These are phyloP conservation scores for Drosophila emarginata DNA, from an alignment of 2,888 invertebrate species.

Conservation along the genomic window DNA sequence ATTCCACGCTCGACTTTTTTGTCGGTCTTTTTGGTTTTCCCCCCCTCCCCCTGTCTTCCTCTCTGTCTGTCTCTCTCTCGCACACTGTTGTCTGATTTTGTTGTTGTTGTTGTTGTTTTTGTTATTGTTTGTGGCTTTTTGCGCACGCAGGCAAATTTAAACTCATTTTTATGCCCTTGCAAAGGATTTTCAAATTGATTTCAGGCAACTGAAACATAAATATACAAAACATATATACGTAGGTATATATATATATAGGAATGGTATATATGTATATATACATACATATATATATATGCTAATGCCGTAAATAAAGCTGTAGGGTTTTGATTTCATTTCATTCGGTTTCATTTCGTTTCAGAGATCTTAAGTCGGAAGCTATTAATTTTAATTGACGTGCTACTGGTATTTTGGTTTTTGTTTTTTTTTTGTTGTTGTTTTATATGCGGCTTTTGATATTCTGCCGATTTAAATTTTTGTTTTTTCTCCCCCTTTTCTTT, in stretches of 20 bases:
- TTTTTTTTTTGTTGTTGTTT: conserved; percentile 26
- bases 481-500: too few relatives aligned
- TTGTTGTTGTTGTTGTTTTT: conserved; percentile 12
- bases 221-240: background rate
- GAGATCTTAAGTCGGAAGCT: conserved; percentile 75
- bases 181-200: conserved; percentile 78
- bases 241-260: background rate
- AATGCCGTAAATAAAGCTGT: conserved; percentile 76
- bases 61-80: too few relatives aligned
- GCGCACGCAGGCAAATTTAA: conserved; percentile 70
- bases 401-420: conserved; percentile 66
- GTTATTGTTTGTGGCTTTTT: conserved; percentile 29
- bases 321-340: conserved; percentile 24
- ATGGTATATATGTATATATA: background rate
- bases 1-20: conserved; percentile 46
- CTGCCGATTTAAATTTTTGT: conserved; percentile 53
- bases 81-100: background rate
- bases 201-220: conserved; percentile 26
- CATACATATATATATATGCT: conserved; percentile 50
- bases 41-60: conserved; percentile 12
- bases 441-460: conserved; percentile 45
- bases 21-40: conserved; percentile 52
- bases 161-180: conserved; percentile 69
- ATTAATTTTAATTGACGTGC: conserved; percentile 78
- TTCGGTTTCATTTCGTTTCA: conserved; percentile 22